Conservation (phyloP, 2,888 invertebrate genomes). For the Himalopsyche tibetana region DNA sequence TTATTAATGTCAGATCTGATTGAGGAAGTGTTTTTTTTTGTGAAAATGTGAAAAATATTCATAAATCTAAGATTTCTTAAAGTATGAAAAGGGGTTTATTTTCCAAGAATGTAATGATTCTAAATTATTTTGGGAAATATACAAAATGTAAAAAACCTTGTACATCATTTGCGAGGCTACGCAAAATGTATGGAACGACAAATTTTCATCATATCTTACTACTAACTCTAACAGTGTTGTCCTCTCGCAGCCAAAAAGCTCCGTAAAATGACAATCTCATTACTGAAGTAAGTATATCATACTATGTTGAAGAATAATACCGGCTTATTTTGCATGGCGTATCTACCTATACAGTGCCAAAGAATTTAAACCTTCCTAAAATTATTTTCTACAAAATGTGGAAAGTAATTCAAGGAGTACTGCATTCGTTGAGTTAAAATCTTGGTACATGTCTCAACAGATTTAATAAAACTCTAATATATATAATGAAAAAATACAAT, state of each 20-base stretch:
- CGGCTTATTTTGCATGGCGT: not conserved
- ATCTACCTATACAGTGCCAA: not conserved
- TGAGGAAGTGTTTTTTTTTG: too few species aligned
- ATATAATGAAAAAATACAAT: too few species aligned
- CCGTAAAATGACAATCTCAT: slow-evolving; percentile 13
- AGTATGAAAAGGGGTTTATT: not conserved
- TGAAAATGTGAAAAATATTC: too few species aligned
- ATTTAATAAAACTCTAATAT: too few species aligned
- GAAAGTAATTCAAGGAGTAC: too few species aligned
- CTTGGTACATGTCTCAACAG: too few species aligned
- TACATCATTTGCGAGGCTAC: not conserved
- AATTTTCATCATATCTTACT: slow-evolving; percentile 16
- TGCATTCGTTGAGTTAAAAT: too few species aligned
- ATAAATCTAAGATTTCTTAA: too few species aligned
- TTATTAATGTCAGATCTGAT: too few species aligned
- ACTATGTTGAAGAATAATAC: not conserved
- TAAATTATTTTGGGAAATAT: not conserved
- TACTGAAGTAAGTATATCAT: slow-evolving; percentile 8
- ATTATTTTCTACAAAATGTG: too few species aligned
- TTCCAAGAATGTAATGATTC: not conserved
- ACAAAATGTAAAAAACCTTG: not conserved
- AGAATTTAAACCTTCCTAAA: too few species aligned
- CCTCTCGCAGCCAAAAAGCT: slow-evolving; percentile 1
- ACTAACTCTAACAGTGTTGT: slow-evolving; percentile 4
- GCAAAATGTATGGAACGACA: slow-evolving; percentile 11